Base-by-base conservation (phyloP, 2,888 invertebrate species). In the Amphipoea lucens region DNA sequence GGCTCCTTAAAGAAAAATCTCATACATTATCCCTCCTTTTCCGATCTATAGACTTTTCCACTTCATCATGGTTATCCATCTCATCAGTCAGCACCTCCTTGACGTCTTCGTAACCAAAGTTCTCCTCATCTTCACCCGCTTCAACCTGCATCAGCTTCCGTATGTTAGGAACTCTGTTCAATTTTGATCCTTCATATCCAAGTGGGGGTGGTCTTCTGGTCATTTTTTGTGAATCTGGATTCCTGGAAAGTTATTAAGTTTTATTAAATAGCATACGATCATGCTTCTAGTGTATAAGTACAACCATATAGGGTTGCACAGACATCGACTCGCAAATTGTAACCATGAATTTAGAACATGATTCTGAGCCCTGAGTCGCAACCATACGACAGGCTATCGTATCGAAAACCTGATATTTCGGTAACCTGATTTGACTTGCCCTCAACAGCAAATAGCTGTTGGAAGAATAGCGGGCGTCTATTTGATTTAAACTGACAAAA, bases 141-240 rank as follows among this genome's bases (percentile, higher is more conserved):
- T 95, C 90, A 0, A 87, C 71, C 88, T 96, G 95, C 87, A 95
- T 85, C 20, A 96, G 82, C 62, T 92, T 94, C 0, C 96, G 90
- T 3, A 90, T 67, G 5, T 86, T 90, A 0, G 90, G 88, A 0
- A 76, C 76, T 73, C 76, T 89, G 36, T 36, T 36, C 1, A 9
- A 0, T 36, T 67, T 23, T 2, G 14, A 4, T 17, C 9, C 1
- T 23, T 40, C 20, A 4, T 1, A 6, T 4, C 3, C 17, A 48
- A 14, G 1, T 4, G 23, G 5, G 14, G 45, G 0, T 1, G 45
- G 0, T 6, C 1, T 48, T 3, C n/a, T 57, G 40, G 6, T 14
- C 11, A 4, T 0, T n/a, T 40, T 82, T 0, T 40, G 1, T 14
- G 63, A 0, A 0, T 85, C 81, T 42, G 86, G 86, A 67, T 90